Percentiles rank a stretch among this genome's conserved stretches.
phyloP scores from a whole-genome alignment of 2,113 vertebrate genomes.

The Engraulis encrasicolus region DNA sequence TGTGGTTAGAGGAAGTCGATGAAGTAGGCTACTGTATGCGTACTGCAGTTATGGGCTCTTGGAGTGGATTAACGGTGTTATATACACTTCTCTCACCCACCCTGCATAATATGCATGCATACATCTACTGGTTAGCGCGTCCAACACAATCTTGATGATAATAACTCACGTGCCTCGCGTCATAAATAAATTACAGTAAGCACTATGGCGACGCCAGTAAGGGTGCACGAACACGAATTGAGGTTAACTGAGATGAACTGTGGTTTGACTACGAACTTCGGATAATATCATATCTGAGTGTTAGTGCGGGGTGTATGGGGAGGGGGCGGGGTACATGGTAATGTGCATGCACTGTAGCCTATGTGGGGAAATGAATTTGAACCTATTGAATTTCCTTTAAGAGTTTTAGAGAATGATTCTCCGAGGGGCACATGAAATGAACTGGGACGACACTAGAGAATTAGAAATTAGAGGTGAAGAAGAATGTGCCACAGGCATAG shows the following conservation, averaged over 20 bases:
- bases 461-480: too few relatives aligned
- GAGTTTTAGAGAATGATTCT: too few relatives aligned
- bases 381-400: too few relatives aligned
- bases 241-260: not conserved
- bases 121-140: not conserved
- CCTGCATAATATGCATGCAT: not conserved
- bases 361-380: too few relatives aligned
- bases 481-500: not conserved
- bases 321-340: too few relatives aligned
- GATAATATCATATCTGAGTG: too few relatives aligned
- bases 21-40: too few relatives aligned
- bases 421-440: too few relatives aligned
- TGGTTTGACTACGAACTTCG: not conserved
- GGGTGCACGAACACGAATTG: not conserved
- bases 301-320: too few relatives aligned
- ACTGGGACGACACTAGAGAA: too few relatives aligned
- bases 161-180: not conserved
- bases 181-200: constrained; percentile 1
- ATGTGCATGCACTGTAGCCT: too few relatives aligned
- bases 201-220: not conserved
- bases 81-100: not conserved
- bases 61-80: not conserved
- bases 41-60: not conserved
- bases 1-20: not conserved
- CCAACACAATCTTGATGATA: not conserved